Base-by-base conservation (phyloP, 2,113 vertebrate genomes). In the Callipepla californica region DNA sequence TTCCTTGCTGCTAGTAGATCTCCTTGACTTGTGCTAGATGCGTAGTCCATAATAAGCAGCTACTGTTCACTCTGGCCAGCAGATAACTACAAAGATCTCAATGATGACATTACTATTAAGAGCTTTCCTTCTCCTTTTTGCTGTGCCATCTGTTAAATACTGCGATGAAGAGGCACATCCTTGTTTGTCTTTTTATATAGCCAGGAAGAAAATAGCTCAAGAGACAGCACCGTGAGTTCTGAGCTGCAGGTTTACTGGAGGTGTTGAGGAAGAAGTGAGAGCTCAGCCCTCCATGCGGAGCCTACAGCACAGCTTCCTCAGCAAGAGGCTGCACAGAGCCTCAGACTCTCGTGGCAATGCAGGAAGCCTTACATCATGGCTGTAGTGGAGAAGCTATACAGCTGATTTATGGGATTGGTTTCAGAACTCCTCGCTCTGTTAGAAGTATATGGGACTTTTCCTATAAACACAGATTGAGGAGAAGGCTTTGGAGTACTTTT, bases 361-460 rank as follows among this genome's bases (percentile, higher is more conserved):
- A 44, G 90, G 68, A 85, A 91, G 68, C 40, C 87, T 93, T 78
- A 67, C 61, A 45, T 75, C 75, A 59, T 0, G 0, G 18, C 25
- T 77, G 75, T 70, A 91, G 63, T 40, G 87, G 28, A 80, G 50
- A 92, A 87, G 57, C 85, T 93, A 85, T 83, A 90, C 57, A 78
- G 80, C 48, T 83, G 69, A 94, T 91, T 92, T 80, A 80, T 34
- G 7, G 20, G 36, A 44, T 34, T 74, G 7, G 40, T 80, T 92
- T 83, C 85, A 94, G 85, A 85, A 83, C 53, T 83, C 75, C 85
- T 80, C 57, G 61, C 51, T 86, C 44, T 84, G 87, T 80, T 77
- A 13, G 72, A 86, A 90, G 25, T 51, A 45, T 47, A 58, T 11
- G 13, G 73, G 69, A 81, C 73, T 84, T 94, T 44, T 88, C 51